Conservation (phyloP, 2,888 invertebrate species). For the Pegoplata infirma region DNA sequence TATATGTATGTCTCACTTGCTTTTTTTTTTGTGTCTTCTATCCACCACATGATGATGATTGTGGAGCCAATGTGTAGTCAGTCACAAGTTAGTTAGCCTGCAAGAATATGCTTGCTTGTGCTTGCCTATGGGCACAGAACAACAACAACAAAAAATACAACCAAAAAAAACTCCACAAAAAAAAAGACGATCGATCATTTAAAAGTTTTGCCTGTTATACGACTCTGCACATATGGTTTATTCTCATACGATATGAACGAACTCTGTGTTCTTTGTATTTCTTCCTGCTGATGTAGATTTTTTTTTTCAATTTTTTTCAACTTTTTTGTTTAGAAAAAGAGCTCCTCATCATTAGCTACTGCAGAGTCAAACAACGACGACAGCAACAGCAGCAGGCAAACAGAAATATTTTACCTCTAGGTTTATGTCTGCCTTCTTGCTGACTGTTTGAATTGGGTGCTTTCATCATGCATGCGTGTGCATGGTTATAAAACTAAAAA, state of each 20-base stretch:
- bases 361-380: conserved; percentile 23
- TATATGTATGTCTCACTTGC: too few species aligned
- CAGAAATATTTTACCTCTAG: conserved; percentile 35
- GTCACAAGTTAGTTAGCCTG: conserved; percentile 27
- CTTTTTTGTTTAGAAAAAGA: conserved; percentile 34
- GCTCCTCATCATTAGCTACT: conserved; percentile 59
- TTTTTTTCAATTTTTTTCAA: conserved; percentile 16
- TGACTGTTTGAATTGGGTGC: too few species aligned
- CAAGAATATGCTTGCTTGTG: conserved; percentile 37
- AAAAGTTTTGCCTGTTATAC: conserved; percentile 47
- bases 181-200: conserved; percentile 58
- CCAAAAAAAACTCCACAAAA: conserved; percentile 30
- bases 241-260: conserved; percentile 19
- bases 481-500: conserved; percentile 34
- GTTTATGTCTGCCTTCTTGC: conserved; percentile 33
- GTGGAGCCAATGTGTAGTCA: conserved; percentile 31
- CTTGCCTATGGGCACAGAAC: conserved; percentile 34
- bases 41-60: neutral
- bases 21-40: neutral
- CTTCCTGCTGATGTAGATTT: conserved; percentile 43
- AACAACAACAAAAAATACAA: conserved; percentile 15
- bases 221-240: conserved; percentile 33
- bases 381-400: conserved; percentile 30
- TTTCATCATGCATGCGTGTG: conserved; percentile 50
- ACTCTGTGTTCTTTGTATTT: conserved; percentile 2